These are phyloP conservation scores for Talpa occidentalis DNA, from an alignment of 2,113 vertebrate genomes.

Conservation along the genomic window DNA sequence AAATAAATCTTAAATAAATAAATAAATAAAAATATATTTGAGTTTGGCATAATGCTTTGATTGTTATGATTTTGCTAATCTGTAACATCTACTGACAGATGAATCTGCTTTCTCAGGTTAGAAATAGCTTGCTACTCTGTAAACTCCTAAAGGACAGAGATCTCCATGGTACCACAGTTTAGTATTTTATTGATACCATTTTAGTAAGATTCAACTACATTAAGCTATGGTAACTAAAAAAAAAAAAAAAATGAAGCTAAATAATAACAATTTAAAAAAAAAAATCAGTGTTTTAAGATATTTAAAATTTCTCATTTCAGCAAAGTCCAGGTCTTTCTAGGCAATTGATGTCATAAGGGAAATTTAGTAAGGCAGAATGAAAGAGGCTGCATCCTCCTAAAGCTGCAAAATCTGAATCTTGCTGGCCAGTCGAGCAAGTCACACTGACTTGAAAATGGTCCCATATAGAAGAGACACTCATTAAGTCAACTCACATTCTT, in stretches of 20 bases:
- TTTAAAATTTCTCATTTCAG: neutral
- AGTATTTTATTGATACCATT: neutral
- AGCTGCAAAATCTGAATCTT: neutral
- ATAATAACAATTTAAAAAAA: neutral
- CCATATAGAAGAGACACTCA: neutral
- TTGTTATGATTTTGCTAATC: neutral
- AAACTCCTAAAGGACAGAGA: neutral
- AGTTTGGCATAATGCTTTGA: neutral
- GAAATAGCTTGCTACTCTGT: neutral
- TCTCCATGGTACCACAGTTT: neutral
- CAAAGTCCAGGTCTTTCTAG: neutral
- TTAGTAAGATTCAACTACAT: neutral
- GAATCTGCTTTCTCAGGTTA: neutral
- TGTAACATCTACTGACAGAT: neutral
- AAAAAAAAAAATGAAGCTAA: neutral
- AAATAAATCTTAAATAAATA: no score
- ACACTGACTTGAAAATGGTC: neutral
- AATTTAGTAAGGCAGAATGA: neutral
- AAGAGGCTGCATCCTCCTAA: neutral
- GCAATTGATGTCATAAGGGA: neutral
- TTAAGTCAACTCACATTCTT: neutral
- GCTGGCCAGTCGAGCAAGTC: neutral
- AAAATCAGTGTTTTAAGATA: neutral
- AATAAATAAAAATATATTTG: no score
- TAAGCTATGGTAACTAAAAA: neutral